Evolutionary conservation across 2,797 vertebrate genomes (phyloP).

Genomic region (Smutsia gigantea): DNA sequence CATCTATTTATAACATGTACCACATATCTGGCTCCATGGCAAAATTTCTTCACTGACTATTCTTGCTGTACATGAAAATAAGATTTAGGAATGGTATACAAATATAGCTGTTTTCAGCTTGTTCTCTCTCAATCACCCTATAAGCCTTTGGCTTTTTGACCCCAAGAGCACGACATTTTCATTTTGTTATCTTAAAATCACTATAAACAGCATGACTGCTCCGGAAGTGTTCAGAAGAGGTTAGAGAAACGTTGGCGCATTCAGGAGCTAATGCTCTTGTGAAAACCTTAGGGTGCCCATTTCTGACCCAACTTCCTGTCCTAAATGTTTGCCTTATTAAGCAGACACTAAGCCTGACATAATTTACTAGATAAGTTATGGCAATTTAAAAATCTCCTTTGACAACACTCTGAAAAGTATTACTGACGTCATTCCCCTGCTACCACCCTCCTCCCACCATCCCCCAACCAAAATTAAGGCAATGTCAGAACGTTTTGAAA

Average conservation of each 20-base stretch:
- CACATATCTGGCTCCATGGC: background rate
- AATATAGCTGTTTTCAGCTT: background rate
- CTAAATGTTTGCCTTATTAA: background rate
- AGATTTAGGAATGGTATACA: background rate
- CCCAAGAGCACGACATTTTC: slow-evolving; percentile 2
- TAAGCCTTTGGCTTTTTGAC: background rate
- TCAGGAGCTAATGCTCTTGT: background rate
- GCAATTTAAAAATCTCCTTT: background rate
- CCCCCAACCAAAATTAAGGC: slow-evolving; percentile 26
- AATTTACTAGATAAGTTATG: background rate
- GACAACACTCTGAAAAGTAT: slow-evolving; percentile 1
- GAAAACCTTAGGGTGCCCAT: background rate
- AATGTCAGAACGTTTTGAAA: slow-evolving; percentile 27
- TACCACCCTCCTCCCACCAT: background rate
- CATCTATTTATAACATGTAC: background rate
- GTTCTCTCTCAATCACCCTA: background rate
- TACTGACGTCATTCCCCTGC: background rate
- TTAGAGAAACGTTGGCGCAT: background rate
- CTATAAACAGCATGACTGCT: background rate
- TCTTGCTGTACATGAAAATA: background rate
- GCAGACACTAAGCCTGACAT: background rate
- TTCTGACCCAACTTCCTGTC: background rate
- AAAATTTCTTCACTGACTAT: background rate
- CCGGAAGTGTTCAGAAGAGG: slow-evolving; percentile 11
- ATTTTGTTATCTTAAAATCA: slow-evolving; percentile 47